Evolutionary conservation across 2,113 vertebrate species (phyloP).

Genomic region (Tyrannus savana): DNA sequence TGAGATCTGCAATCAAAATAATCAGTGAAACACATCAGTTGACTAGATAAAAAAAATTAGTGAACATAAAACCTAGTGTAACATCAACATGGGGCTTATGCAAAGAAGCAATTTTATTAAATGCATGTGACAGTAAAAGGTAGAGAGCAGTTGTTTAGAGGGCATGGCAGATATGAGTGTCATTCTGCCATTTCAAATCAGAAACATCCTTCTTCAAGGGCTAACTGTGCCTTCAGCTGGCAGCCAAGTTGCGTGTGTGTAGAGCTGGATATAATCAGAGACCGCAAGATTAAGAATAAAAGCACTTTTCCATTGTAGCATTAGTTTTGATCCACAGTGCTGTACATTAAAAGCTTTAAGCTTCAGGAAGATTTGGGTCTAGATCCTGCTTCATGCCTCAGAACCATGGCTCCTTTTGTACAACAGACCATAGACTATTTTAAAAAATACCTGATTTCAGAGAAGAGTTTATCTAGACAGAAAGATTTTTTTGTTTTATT

Average conservation of each 20-base stretch:
- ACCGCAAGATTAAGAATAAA: neutral
- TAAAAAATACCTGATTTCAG: neutral
- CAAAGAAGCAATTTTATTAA: neutral
- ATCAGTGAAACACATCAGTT: neutral
- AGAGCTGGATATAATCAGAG: neutral
- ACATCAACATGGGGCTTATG: neutral
- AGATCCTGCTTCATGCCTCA: neutral
- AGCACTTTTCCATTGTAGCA: neutral
- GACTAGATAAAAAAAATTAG: neutral
- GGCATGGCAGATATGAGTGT: neutral
- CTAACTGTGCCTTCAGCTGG: neutral
- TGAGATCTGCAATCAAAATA: neutral
- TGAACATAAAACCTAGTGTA: neutral
- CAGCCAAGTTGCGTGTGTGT: fast-evolving
- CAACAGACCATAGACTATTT: neutral
- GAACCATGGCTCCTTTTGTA: neutral
- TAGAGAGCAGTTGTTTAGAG: neutral
- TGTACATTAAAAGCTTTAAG: neutral
- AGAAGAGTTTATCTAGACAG: neutral
- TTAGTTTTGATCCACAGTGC: neutral
- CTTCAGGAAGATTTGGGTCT: neutral
- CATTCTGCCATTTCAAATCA: neutral
- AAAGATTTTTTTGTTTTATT: neutral
- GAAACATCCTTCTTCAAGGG: neutral
- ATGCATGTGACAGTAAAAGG: neutral